Percentiles rank a stretch among this genome's conserved stretches.
Evolutionary conservation across 2,888 invertebrate genomes (phyloP).

Genomic region (Crematogaster levior): DNA sequence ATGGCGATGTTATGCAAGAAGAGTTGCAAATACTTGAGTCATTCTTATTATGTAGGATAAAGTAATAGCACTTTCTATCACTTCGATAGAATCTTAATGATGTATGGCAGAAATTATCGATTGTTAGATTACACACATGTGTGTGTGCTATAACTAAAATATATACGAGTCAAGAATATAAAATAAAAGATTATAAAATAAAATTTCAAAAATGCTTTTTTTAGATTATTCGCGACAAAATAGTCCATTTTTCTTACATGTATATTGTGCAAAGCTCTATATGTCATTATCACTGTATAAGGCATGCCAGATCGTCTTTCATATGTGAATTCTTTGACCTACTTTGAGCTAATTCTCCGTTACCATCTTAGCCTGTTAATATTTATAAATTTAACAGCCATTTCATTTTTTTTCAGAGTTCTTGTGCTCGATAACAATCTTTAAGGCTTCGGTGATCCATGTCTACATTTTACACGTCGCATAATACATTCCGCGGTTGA

Average conservation of each 20-base stretch:
- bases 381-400: background rate
- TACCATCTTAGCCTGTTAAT: background rate
- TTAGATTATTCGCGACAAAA: background rate
- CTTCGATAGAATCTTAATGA: slow-evolving; percentile 54
- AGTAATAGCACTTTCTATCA: slow-evolving; percentile 50
- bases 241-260: background rate
- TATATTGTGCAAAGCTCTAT: background rate
- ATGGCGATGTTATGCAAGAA: slow-evolving; percentile 12
- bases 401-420: background rate
- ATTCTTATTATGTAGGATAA: slow-evolving; percentile 48
- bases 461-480: background rate
- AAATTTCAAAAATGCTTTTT: background rate
- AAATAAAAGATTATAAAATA: background rate
- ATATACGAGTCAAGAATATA: background rate
- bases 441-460: background rate
- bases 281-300: background rate
- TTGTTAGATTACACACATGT: background rate
- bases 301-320: background rate
- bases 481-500: background rate
- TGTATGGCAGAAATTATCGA: background rate
- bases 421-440: background rate
- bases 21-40: slow-evolving; percentile 23
- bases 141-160: background rate
- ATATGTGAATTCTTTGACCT: background rate
- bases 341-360: background rate